Evolutionary conservation across 2,113 vertebrate genomes (phyloP).

Genomic region (Emydura subglobosa): DNA sequence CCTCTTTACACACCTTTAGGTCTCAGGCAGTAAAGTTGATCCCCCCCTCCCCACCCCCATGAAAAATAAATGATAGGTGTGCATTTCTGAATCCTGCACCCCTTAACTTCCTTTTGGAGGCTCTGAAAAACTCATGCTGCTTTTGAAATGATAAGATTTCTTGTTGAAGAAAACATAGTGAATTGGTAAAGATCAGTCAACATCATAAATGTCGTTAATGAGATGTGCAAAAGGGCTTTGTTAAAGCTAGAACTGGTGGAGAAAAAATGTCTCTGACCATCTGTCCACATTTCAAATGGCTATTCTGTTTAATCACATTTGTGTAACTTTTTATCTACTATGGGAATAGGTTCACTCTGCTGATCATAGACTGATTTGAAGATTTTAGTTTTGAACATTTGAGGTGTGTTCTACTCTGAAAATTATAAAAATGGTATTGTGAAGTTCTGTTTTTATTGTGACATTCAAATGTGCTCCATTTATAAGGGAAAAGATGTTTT

Average conservation of each 20-base stretch:
- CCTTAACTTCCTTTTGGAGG: neutral
- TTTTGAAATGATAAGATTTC: conserved; percentile 1
- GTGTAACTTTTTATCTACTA: neutral
- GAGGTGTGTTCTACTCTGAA: neutral
- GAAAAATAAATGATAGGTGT: neutral
- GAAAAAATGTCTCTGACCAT: neutral
- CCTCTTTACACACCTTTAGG: neutral
- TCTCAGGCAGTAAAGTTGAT: neutral
- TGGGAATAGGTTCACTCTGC: neutral
- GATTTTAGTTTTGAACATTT: neutral
- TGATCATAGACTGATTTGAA: neutral
- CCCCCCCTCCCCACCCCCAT: neutral
- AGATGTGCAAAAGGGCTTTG: neutral
- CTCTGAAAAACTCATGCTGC: neutral
- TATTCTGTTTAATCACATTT: neutral
- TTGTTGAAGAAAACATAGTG: neutral
- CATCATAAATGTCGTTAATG: neutral
- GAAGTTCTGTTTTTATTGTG: neutral
- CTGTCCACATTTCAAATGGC: neutral
- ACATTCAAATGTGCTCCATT: neutral
- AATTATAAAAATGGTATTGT: neutral
- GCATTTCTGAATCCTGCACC: neutral
- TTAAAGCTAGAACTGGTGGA: neutral
- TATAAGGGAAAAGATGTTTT: neutral
- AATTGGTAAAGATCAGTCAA: neutral